phyloP scores from a whole-genome alignment of 1,140 invertebrate genomes.

The Coenobita brevimanus region DNA sequence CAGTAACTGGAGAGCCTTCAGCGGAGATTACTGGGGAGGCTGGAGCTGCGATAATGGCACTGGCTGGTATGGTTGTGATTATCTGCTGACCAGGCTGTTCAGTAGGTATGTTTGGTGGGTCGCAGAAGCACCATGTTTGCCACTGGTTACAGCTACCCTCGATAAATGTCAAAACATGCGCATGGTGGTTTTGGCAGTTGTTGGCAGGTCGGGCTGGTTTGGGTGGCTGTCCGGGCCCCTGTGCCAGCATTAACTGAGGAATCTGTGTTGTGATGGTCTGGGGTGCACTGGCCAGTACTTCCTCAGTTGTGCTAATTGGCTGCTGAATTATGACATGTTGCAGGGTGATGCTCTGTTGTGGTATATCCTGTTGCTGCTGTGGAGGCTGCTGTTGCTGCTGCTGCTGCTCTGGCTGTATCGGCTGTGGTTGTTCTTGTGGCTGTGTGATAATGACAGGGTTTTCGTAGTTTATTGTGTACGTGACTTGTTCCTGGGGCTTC shows the following conservation, averaged over 20 bases:
- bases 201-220: slow-evolving; percentile 46
- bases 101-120: slow-evolving; percentile 37
- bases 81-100: slow-evolving; percentile 44
- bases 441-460: slow-evolving; percentile 50
- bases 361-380: slow-evolving; percentile 1
- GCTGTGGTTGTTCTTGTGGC: slow-evolving; percentile 31
- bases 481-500: slow-evolving; percentile 38
- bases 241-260: slow-evolving; percentile 53
- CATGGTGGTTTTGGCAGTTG: slow-evolving; percentile 57
- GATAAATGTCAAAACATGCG: slow-evolving; percentile 53
- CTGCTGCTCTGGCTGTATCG: slow-evolving; percentile 22
- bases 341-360: slow-evolving; percentile 25
- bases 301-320: slow-evolving; percentile 29
- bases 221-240: slow-evolving; percentile 50
- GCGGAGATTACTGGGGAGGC: slow-evolving; percentile 25
- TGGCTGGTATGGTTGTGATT: slow-evolving; percentile 38
- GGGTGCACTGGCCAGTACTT: slow-evolving; percentile 16
- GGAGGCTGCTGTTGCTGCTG: neutral
- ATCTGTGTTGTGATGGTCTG: slow-evolving; percentile 34
- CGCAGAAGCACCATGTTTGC: slow-evolving; percentile 62
- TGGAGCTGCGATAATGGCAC: slow-evolving; percentile 37
- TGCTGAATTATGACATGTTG: slow-evolving; percentile 53
- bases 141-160: slow-evolving; percentile 56
- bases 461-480: slow-evolving; percentile 49
- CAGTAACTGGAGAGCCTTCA: neutral